A percentile compares a stretch with the other conserved stretches of the same genome.
Conservation (phyloP, 2,888 invertebrate genomes). For the Ephialtes manifestator region DNA sequence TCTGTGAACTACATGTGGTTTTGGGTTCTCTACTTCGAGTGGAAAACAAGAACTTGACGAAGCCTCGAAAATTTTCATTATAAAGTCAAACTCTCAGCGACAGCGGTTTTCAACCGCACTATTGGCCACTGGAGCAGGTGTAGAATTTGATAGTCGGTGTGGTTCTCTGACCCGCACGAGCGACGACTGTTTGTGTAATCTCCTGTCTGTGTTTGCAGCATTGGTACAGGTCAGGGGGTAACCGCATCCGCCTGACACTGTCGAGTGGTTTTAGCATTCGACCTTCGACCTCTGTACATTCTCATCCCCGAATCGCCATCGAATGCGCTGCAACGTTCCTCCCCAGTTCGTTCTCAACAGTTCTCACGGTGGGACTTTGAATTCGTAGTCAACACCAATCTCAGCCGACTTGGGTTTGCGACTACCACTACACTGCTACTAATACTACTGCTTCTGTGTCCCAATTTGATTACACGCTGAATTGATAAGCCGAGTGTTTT, state of each 20-base stretch:
- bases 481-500: conserved; percentile 19
- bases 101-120: background rate
- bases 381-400: conserved; percentile 12
- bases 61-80: conserved; percentile 6
- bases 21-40: background rate
- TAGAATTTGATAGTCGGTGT: background rate
- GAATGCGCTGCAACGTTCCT: background rate
- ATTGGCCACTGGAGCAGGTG: background rate
- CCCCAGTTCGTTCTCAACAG: conserved; percentile 9
- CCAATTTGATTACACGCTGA: conserved; percentile 16
- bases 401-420: background rate
- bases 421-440: too few relatives aligned
- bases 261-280: conserved; percentile 49
- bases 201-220: conserved; percentile 24
- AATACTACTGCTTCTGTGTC: background rate
- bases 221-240: conserved; percentile 57
- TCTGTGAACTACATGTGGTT: background rate
- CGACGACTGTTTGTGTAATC: conserved; percentile 31
- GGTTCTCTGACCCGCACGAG: background rate
- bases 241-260: conserved; percentile 60
- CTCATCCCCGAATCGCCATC: background rate
- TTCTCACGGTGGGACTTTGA: conserved; percentile 5
- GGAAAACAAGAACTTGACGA: background rate
- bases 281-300: conserved; percentile 46
- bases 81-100: background rate